Evolutionary conservation across 2,888 invertebrate species (phyloP).

Genomic region (Cyclophora albipunctata): DNA sequence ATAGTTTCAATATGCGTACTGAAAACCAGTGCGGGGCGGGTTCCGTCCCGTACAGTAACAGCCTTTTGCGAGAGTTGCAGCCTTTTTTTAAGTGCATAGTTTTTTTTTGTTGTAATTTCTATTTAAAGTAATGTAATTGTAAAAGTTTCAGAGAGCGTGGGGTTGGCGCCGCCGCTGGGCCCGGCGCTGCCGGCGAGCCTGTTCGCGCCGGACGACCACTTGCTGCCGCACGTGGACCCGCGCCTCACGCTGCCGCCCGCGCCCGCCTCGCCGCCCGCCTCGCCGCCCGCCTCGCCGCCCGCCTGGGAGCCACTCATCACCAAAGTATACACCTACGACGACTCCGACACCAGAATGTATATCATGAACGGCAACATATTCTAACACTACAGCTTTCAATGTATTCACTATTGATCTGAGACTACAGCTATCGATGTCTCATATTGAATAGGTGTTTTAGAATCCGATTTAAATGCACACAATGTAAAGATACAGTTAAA

Average conservation of each 20-base stretch:
- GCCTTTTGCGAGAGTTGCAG: no score
- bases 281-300: neutral
- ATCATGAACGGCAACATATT: constrained; percentile 48
- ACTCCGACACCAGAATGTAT: constrained; percentile 30
- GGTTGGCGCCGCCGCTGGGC: no score
- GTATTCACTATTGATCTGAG: no score
- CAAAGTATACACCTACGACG: constrained; percentile 35
- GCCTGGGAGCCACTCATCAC: constrained; percentile 43
- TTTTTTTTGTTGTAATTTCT: no score
- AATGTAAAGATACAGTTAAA: neutral
- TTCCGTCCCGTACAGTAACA: constrained; percentile 25
- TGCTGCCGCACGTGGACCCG: constrained; percentile 60
- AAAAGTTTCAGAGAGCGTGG: neutral
- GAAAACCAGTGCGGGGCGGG: no score
- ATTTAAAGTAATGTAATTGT: no score
- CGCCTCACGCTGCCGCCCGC: constrained; percentile 34
- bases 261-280: constrained; percentile 10
- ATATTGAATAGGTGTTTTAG: neutral
- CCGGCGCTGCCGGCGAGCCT: no score
- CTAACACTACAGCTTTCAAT: neutral
- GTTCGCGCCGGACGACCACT: constrained; percentile 38
- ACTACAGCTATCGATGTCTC: neutral
- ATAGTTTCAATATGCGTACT: no score
- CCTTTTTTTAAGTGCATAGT: no score
- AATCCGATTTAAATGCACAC: neutral